Conservation (phyloP, 2,888 invertebrate genomes). For the Cylindroiulus punctatus region DNA sequence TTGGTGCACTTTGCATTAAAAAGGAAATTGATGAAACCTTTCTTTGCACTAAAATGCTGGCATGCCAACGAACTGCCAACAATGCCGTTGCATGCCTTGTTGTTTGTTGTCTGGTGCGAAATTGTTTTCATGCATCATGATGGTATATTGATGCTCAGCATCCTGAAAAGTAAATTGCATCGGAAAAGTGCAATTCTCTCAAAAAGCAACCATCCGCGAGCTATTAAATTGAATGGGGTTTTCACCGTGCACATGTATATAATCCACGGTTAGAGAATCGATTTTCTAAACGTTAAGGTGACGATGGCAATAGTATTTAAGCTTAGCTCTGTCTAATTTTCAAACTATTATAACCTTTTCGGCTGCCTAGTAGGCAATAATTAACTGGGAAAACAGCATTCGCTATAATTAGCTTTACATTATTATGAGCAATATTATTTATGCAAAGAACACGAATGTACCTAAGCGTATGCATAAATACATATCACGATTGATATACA, state of each 20-base stretch:
- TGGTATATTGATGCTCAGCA: constrained; percentile 5
- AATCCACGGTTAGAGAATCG: constrained; percentile 10
- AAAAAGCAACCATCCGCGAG: constrained; percentile 1
- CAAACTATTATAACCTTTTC: background rate
- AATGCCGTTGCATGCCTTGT: constrained; percentile 22
- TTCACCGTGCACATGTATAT: background rate
- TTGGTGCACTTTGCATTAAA: background rate
- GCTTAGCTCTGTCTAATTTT: constrained; percentile 13
- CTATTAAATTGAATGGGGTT: constrained; percentile 29
- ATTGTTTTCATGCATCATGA: background rate
- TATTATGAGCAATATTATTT: background rate
- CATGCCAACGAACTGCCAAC: background rate
- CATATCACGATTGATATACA: background rate
- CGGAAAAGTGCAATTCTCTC: constrained; percentile 17
- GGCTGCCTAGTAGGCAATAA: background rate
- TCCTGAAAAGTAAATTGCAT: constrained; percentile 26
- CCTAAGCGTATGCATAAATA: background rate
- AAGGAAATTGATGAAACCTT: background rate
- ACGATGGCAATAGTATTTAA: background rate
- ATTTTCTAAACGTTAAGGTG: background rate
- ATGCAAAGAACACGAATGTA: background rate
- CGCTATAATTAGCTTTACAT: background rate
- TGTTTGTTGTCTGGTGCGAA: constrained; percentile 21
- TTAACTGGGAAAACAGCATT: background rate
- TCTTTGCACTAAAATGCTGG: background rate